Evolutionary conservation across 2,113 vertebrate genomes (phyloP), one percentile per base, ranked within the genome.

Genomic region (Psilopogon haemacephalus): DNA sequence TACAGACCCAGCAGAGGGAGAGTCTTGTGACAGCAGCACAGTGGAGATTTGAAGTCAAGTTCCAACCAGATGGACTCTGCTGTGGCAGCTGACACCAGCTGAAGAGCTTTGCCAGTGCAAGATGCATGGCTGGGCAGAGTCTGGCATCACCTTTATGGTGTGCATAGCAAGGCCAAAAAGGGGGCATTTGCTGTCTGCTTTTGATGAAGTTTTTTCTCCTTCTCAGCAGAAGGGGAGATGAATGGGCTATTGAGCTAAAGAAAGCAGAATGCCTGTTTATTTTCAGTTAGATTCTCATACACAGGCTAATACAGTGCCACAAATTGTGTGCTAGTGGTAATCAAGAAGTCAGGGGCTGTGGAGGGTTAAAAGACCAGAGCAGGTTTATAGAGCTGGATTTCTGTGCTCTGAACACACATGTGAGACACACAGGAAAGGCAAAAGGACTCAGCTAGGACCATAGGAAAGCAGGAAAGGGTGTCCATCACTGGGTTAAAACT

Each of bases 211-310:
- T 35, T 32, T n/a, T 56, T 58, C 2, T 23, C 27, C 18, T 50
- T 46, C 37, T 78, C 28, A 59, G 40, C 37, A 80, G 44, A 87
- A 73, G 0, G 1, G 69, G 70, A 88, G 69, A 84, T 77, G 42
- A 84, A 90, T 24, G 71, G 52, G 38, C n/a, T 95, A 48, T 93
- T 91, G 93, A 93, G 94, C 83, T 88, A 35, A 90, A 91, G 68
- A 56, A 86, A 84, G 88, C 21, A 52, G 38, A 44, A 44, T 68
- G 40, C 26, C 28, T 94, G 64, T 94, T 93, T 90, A 68, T 93
- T 94, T 95, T 88, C 77, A 80, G 58, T 64, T 80, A 84, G 60
- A 56, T 88, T 64, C 33, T 91, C 69, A 67, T 84, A 37, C 38
- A 30, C 27, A 19, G 56, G 52, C 48, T 91, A 90, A 93, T 83